Evolutionary conservation across 2,797 vertebrate species (phyloP), one percentile per base, ranked within the genome.

Genomic region (Cyclura pinguis): DNA sequence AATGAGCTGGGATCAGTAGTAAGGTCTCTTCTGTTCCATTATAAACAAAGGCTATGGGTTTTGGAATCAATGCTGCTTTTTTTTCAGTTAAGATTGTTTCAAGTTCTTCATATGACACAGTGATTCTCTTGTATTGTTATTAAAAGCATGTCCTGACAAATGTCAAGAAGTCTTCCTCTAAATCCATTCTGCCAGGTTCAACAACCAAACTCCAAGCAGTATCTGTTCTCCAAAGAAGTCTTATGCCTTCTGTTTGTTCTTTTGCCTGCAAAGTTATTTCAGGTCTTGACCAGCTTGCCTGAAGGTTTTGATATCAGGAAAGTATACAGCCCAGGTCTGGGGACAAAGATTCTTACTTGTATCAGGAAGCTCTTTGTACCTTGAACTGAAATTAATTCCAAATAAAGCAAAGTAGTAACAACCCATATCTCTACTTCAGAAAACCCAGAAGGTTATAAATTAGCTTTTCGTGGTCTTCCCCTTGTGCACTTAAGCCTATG

Each of bases 351-450:
- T 32, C 24, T 57, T 77, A 59, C 7, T 59, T 35, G 20, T 77
- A 62, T 42, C 35, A 86, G 55, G 29, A 86, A 59, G 42, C 29
- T 77, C 35, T 87, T 87, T 87, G 85, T 62, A 78, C 52, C 38
- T 47, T 32, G 35, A 62, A 20, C 38, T 77, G 9, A 87, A 62
- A 62, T 27, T 32, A 67, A 47, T 87, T 77, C 27, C 27, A 62
- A 59, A 62, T 77, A 20, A 47, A 78, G 47, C 42, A 38, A 27
- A 32, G 0, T 47, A 18, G 35, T 78, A 62, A 77, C 14, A 62
- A n/a, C 38, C 47, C 57, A 47, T 1, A 12, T 77, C 24, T 35
- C 81, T 7, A 2, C 16, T 4, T 4, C 20, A 18, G 3, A 20
- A 59, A 20, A 20, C 57, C 20, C 57, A 16, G 20, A 59, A 59